Evolutionary conservation across 2,888 invertebrate genomes (phyloP), one percentile per base, ranked within the genome.

Genomic region (Campoplex capitator): DNA sequence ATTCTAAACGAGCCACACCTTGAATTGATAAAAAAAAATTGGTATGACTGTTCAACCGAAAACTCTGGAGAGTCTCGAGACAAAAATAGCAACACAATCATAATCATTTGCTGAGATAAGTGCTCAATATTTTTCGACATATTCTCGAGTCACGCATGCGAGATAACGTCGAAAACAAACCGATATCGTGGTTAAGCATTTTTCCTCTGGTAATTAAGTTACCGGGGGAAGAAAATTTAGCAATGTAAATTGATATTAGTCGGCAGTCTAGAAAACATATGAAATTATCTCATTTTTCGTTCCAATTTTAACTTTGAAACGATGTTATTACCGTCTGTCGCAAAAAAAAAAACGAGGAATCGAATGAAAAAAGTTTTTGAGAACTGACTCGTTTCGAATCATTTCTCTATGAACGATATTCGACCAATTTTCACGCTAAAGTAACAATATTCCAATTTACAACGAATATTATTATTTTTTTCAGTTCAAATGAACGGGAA

Each of bases 401-500:
- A 32, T 62, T 13, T 16, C 32, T 32, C 32, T 62, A 56, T 23
- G 13, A 6, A 32, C 6, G 9, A 6, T 6, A 16, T 62, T 16
- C 2, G 16, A 62, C 6, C 16, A 4, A 13, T 62, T 62, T 62
- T 32, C 13, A 32, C 1, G 32, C 0, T 4, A n/a, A 51, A 51
- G 4, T 1, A 18, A 18, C 0, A 18, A 51, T 51, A 62, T 32
- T 62, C 32, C 32, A 0, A 16, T 16, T 32, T 62, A 6, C 32
- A 62, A 28, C 45, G 6, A 28, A 48, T 32, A 23, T 35, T 35
- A 76, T 51, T 58, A 48, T 45, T 56, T 23, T 23, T 92, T 92
- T 48, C 86, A 94, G 94, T 88, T 78, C 88, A 91, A 82, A 86
- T 90, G 89, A 93, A 94, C 88, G 92, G 92, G 58, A 93, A 93